Evolutionary conservation across 1,140 invertebrate species (phyloP).

Genomic region (Anoplolepis gracilipes): DNA sequence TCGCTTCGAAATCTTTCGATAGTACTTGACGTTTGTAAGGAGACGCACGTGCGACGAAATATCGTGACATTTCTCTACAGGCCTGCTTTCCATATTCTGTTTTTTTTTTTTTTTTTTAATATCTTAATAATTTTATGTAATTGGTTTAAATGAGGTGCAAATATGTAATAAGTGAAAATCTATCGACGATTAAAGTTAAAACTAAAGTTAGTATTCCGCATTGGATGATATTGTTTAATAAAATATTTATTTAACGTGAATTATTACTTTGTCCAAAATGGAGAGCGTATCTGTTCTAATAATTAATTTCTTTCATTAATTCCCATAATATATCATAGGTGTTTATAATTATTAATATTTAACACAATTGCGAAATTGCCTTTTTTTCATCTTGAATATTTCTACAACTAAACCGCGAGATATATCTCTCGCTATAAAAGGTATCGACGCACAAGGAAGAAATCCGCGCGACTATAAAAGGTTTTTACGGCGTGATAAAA

Average conservation of each 20-base stretch:
- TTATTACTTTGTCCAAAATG: too few relatives aligned
- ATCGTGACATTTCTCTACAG: neutral
- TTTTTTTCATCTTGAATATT: neutral
- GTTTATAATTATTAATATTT: neutral
- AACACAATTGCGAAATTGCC: neutral
- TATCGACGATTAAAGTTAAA: neutral
- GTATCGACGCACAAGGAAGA: neutral
- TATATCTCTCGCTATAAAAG: neutral
- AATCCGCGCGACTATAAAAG: neutral
- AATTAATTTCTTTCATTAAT: neutral
- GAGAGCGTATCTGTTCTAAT: too few relatives aligned
- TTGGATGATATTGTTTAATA: neutral
- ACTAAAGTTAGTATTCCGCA: neutral
- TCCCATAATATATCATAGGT: neutral
- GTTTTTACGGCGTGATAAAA: slow-evolving; percentile 36
- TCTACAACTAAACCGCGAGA: neutral
- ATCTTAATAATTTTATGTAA: neutral
- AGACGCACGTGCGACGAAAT: neutral
- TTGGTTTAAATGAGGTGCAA: too few relatives aligned
- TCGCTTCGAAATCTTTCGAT: slow-evolving; percentile 11
- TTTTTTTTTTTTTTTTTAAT: neutral
- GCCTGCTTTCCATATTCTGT: neutral
- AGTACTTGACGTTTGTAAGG: neutral
- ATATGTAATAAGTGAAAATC: neutral
- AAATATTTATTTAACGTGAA: neutral